A percentile compares a stretch with the other conserved stretches of the same genome.
Conservation (phyloP, 2,113 vertebrate genomes). For the Ranitomeya imitator region DNA sequence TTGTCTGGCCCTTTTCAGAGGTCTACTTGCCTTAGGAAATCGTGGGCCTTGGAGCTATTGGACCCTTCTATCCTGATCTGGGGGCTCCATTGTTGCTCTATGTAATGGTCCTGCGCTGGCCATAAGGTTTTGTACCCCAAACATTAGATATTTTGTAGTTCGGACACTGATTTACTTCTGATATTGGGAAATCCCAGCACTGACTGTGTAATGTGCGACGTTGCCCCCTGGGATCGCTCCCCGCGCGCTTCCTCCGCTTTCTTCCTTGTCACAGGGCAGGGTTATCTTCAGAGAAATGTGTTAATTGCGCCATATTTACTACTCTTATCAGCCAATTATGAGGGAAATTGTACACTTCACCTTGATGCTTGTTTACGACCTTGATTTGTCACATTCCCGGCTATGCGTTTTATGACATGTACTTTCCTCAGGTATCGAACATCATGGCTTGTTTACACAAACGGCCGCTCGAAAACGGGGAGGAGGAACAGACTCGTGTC, state of each 20-base stretch:
- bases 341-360: conserved; percentile 15
- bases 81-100: background rate
- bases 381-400: background rate
- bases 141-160: too few relatives aligned
- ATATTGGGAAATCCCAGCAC: too few relatives aligned
- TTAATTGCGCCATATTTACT: conserved; percentile 24
- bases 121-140: background rate
- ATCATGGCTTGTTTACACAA: background rate
- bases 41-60: background rate
- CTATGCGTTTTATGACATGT: background rate
- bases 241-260: background rate
- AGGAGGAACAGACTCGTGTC: background rate
- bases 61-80: background rate
- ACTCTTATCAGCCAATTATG: conserved; percentile 38
- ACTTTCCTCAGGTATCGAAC: background rate
- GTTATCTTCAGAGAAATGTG: background rate
- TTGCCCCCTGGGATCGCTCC: background rate
- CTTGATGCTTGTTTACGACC: conserved; percentile 15
- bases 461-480: background rate
- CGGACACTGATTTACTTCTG: too few relatives aligned
- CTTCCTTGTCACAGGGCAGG: background rate
- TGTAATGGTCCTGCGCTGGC: too few relatives aligned
- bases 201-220: too few relatives aligned
- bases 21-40: background rate
- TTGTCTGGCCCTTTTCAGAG: background rate